Evolutionary conservation across 2,113 vertebrate species (phyloP).

Genomic region (Ranitomeya variabilis): DNA sequence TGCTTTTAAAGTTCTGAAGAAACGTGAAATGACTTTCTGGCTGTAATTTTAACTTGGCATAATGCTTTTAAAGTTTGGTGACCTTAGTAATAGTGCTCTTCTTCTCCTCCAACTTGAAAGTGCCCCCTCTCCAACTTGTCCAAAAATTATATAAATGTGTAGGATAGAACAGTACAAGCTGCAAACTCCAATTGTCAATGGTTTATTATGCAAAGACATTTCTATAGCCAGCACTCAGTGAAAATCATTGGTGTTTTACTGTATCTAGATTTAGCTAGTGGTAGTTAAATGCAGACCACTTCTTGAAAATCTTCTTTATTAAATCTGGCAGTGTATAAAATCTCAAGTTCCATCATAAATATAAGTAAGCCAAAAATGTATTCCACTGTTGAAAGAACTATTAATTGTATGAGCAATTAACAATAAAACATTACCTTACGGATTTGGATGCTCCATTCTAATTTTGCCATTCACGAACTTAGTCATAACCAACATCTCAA

Average conservation of each 20-base stretch:
- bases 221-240: conserved; percentile 65
- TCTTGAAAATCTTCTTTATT: conserved; percentile 69
- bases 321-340: conserved; percentile 68
- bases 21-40: not conserved
- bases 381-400: conserved; percentile 58
- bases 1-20: too few relatives aligned
- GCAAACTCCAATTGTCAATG: conserved; percentile 70
- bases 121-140: conserved; percentile 23
- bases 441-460: conserved; percentile 54
- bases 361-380: conserved; percentile 61
- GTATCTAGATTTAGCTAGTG: conserved; percentile 71
- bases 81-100: not conserved
- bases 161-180: conserved; percentile 52
- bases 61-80: conserved; percentile 11
- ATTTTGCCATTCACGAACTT: conserved; percentile 61
- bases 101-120: not conserved
- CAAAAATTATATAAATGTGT: conserved; percentile 43
- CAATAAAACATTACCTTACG: conserved; percentile 59
- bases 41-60: not conserved
- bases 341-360: conserved; percentile 66
- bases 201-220: conserved; percentile 71
- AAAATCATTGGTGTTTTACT: conserved; percentile 74
- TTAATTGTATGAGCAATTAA: conserved; percentile 70
- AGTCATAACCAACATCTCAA: conserved; percentile 56
- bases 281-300: conserved; percentile 66